Percentiles rank a stretch among this genome's conserved stretches.
phyloP scores from a whole-genome alignment of 2,888 invertebrate genomes.

The Ornithoptera priamus region DNA sequence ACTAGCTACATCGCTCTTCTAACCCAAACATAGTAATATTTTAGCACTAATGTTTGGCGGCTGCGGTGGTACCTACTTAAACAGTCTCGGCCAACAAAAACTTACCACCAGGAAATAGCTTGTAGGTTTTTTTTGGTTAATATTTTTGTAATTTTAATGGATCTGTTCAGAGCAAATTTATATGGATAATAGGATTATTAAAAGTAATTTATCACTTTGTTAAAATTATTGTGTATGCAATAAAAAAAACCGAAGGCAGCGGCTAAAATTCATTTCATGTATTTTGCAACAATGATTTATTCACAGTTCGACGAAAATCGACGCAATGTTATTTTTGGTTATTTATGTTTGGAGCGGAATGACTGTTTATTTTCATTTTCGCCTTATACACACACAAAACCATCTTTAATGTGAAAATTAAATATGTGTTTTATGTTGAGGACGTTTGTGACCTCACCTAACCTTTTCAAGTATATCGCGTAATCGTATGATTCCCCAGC shows the following conservation, averaged over 20 bases:
- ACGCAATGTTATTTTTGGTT: slow-evolving; percentile 1
- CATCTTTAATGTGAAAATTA: background rate
- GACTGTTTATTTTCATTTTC: background rate
- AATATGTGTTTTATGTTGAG: background rate
- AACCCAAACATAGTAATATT: too few relatives aligned
- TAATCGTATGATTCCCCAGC: background rate
- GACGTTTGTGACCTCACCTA: background rate
- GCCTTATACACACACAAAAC: background rate
- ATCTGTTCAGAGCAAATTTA: too few relatives aligned
- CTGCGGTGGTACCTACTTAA: too few relatives aligned
- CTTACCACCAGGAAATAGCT: too few relatives aligned
- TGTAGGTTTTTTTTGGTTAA: too few relatives aligned
- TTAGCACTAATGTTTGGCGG: too few relatives aligned
- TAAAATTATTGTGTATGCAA: background rate
- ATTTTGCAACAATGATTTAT: slow-evolving; percentile 10
- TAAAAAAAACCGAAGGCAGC: background rate
- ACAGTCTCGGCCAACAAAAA: too few relatives aligned
- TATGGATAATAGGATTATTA: too few relatives aligned
- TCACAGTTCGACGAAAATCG: slow-evolving; percentile 4
- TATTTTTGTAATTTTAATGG: too few relatives aligned
- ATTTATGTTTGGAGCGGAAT: background rate
- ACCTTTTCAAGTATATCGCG: background rate
- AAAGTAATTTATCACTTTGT: background rate
- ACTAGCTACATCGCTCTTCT: too few relatives aligned
- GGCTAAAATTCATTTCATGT: slow-evolving; percentile 13